phyloP scores from a whole-genome alignment of 2,113 vertebrate genomes.

The Lethenteron reissneri region DNA sequence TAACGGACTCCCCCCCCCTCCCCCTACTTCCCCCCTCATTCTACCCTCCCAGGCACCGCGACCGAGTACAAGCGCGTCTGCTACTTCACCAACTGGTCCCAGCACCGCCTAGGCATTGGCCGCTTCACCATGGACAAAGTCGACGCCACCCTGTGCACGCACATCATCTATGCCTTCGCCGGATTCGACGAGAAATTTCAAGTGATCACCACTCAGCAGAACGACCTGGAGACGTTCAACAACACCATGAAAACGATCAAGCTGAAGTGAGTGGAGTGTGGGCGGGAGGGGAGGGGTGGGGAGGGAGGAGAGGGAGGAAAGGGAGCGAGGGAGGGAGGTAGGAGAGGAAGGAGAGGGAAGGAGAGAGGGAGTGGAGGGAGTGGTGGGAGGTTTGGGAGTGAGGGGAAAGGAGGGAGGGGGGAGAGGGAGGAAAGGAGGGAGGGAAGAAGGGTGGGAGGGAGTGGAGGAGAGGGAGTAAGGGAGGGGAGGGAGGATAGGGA shows the following conservation, averaged over 20 bases:
- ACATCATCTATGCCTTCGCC: constrained; percentile 52
- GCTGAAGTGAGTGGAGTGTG: constrained; percentile 19
- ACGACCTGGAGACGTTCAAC: constrained; percentile 41
- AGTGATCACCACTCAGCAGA: constrained; percentile 44
- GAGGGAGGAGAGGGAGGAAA: background rate
- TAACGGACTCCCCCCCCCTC: no score
- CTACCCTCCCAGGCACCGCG: background rate
- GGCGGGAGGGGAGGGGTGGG: background rate
- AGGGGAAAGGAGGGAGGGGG: background rate
- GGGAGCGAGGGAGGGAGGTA: background rate
- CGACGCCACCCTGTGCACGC: constrained; percentile 37
- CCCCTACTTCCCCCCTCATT: no score
- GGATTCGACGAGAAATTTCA: constrained; percentile 29
- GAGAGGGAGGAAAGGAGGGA: background rate
- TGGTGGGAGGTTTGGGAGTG: background rate
- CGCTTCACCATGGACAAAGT: constrained; percentile 31
- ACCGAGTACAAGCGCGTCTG: constrained; percentile 35
- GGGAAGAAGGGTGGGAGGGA: background rate
- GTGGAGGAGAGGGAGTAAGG: background rate
- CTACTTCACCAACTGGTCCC: constrained; percentile 68
- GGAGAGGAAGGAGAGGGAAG: background rate
- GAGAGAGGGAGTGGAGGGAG: background rate
- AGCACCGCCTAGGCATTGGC: constrained; percentile 35
- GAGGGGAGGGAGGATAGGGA: background rate
- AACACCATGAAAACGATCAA: constrained; percentile 47